Evolutionary conservation across 2,797 vertebrate genomes (phyloP), one percentile per base, ranked within the genome.

Genomic region (Lithobates sylvaticus): DNA sequence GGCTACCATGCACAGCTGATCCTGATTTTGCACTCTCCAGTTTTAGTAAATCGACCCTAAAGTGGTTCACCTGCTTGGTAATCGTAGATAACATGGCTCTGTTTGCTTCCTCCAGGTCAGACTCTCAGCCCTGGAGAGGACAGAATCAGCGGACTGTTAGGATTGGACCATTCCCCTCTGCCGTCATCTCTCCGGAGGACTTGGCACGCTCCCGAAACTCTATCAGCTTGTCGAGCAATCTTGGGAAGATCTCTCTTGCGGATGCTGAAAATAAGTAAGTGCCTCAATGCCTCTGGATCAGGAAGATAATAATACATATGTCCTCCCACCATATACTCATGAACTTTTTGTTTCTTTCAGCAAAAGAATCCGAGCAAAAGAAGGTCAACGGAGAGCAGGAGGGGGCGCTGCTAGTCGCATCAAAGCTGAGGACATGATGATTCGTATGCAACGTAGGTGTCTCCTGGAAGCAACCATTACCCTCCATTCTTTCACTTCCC

Each of bases 81-180:
- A 1, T 5, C 15, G 84, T 44, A 85, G 23, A 36, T 32, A 23
- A 61, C 67, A 21, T 7, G 0, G 21, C 8, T 15, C 21, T 23
- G 5, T 42, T 18, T 58, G 88, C 79, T 84, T 78, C 42, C 77
- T 69, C n/a, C 90, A 98, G 96, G 26, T 86, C 95, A 3, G 95
- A 96, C 83, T 77, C 95, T n/a, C 81, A 86, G 29, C 95, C 95
- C 88, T 98, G 97, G 96, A 94, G 92, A 34, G 97, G 97, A 0
- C 97, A 98, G 92, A 98, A 97, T 79, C 94, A 95, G 73, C 94
- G 94, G 76, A 97, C 96, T 0, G 88, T 96, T 82, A 75, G 78
- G 10, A 89, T 95, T 3, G 96, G 96, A 83, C 94, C 89, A 92
- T 98, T 97, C 89, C 95, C 96, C 0, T 90, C 95, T 0, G 91